Base-by-base conservation (phyloP, 2,113 vertebrate species). In the Charina bottae region DNA sequence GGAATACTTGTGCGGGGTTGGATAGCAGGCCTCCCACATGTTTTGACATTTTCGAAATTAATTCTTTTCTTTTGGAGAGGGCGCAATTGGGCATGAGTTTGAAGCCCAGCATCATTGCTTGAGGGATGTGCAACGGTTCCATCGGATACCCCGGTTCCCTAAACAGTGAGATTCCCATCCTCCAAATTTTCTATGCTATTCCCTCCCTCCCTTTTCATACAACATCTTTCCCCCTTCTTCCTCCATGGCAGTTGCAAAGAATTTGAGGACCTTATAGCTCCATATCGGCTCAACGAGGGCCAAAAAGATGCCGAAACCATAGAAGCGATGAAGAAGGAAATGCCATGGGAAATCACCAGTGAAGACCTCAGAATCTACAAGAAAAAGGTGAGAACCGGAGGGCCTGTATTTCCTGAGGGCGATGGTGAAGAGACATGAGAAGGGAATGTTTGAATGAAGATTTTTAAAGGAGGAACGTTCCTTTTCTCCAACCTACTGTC, bases 211-310 rank as follows among this genome's bases (percentile, higher is more conserved):
- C 19, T 85, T 90, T 28, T n/a, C 11, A 17, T 62, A 42, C 72
- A 12, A 33, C 49, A 21, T 85, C 33, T 59, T 84, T 17, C 1
- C 28, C 19, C 53, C 72, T 85, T 55, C 37, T n/a, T 68, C 83
- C 42, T 58, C 90, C 37, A 1, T n/a, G 19, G 26, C 85, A 98
- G 97, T 83, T 78, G 96, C 90, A 97, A 96, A 87, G 89, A 94
- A 83, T 98, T 98, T 93, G 96, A 97, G 95, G 97, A 98, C 23
- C 94, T 93, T 24, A 89, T 98, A 56, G 94, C 97, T 92, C 96
- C 97, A 91, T 97, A 97, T 95, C 94, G 93, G 84, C 83, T 97
- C 13, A n/a, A 72, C 1, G 97, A 97, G n/a, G 96, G 94, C 88
- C 96, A 97, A 92, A 96, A 96, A 90, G 95, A 92, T 10, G 90